phyloP scores from a whole-genome alignment of 2,797 vertebrate genomes.

The Okamejei kenojei region DNA sequence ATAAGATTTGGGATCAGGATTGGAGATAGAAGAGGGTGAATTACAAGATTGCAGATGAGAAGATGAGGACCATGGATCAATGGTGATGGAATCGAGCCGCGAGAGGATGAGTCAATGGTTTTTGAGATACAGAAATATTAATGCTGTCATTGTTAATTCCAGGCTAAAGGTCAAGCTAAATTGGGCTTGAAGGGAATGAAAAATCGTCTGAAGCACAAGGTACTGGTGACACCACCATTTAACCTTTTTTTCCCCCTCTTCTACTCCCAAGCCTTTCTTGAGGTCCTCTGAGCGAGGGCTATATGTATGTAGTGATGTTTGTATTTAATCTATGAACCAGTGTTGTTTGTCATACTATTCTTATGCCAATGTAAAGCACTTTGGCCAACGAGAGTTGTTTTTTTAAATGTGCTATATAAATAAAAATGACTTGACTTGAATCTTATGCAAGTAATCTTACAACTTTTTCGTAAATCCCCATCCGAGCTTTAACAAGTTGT shows the following conservation, averaged over 20 bases:
- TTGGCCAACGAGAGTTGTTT: too few relatives aligned
- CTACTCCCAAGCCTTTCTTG: too few relatives aligned
- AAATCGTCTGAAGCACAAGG: constrained; percentile 67
- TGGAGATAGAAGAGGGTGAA: not conserved
- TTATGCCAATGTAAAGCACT: too few relatives aligned
- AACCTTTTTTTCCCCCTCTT: not conserved
- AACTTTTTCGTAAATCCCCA: not conserved
- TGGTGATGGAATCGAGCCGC: not conserved
- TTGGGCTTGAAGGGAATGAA: constrained; percentile 62
- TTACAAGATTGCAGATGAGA: too few relatives aligned
- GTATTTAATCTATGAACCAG: too few relatives aligned
- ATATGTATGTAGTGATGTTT: too few relatives aligned
- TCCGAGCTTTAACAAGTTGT: not conserved
- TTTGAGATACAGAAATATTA: not conserved
- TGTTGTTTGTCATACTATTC: too few relatives aligned
- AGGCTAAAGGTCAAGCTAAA: constrained; percentile 66
- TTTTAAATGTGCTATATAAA: too few relatives aligned
- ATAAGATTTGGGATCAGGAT: not conserved
- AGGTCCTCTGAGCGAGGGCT: too few relatives aligned
- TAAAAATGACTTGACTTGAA: too few relatives aligned
- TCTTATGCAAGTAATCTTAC: too few relatives aligned
- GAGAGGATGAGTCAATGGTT: too few relatives aligned
- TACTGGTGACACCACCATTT: constrained; percentile 44
- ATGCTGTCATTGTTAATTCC: constrained; percentile 31
- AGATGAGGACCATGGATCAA: not conserved